Evolutionary conservation across 2,113 vertebrate species (phyloP).

Genomic region (Eudyptes chrysolophus): DNA sequence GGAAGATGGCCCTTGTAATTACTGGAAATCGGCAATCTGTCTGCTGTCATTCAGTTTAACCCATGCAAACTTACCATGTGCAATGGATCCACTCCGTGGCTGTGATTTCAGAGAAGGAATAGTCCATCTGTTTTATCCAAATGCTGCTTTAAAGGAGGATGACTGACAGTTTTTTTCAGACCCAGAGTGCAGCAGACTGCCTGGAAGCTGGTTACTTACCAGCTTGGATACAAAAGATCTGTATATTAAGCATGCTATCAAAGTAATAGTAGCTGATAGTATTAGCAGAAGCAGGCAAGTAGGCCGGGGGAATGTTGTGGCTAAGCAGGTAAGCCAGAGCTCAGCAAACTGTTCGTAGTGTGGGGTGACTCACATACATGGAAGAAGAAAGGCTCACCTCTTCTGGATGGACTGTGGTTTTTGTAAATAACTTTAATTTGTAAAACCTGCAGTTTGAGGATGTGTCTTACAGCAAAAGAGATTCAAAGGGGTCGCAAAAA

Average conservation of each 20-base stretch:
- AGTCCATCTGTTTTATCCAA: conserved; percentile 58
- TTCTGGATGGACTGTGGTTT: neutral
- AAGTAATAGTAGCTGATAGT: neutral
- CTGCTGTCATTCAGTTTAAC: conserved; percentile 6
- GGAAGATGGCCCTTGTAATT: conserved; percentile 11
- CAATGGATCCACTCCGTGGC: neutral
- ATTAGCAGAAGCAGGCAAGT: neutral
- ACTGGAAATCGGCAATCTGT: conserved; percentile 19
- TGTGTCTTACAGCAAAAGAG: neutral
- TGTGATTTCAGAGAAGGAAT: conserved; percentile 24
- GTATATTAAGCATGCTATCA: neutral
- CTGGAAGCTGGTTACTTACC: neutral
- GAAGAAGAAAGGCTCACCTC: neutral
- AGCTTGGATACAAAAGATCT: neutral
- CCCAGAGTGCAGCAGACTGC: neutral
- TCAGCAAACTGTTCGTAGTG: neutral
- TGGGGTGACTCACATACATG: neutral
- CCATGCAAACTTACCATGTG: neutral
- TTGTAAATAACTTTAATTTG: neutral
- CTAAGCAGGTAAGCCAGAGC: neutral
- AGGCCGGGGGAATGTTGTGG: neutral
- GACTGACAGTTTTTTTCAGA: conserved; percentile 3
- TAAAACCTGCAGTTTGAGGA: neutral
- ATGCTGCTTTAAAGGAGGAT: conserved; percentile 19
- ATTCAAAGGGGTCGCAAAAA: neutral